Evolutionary conservation across 2,888 invertebrate genomes (phyloP), one percentile per base, ranked within the genome.

Genomic region (Habrosyne pyritoides): DNA sequence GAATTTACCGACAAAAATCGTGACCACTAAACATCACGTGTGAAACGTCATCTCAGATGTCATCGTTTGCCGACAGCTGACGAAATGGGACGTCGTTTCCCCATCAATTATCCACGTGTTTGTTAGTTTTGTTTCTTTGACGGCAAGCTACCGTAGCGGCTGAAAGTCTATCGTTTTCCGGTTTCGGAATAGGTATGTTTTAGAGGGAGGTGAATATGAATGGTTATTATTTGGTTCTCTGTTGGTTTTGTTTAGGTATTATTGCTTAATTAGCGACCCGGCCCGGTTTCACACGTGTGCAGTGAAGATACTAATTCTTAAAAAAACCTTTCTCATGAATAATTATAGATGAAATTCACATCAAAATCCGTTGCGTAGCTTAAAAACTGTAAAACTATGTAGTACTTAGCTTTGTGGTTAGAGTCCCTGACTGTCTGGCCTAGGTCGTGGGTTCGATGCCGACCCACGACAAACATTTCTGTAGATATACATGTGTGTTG

Each of bases 21-120:
- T 54, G 0, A 5, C 7, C 1, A 55, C 22, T 71, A 75, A 79
- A 75, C 4, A 0, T 2, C 52, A 30, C 50, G 57, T 56, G 62
- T 63, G 52, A 65, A 73, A 76, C 61, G 66, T 79, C 78, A 80
- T 80, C 79, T 79, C 73, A 71, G 62, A 76, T 79, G 77, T 80
- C 79, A 80, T 78, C 79, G 71, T 65, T 59, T 55, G 69, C 63
- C 58, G 77, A 75, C 80, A 77, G 76, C 79, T 77, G 80, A 79
- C 69, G 80, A 80, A 80, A 80, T 66, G 80, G 70, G 66, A 67
- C 70, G 80, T 80, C 80, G 76, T 66, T 75, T 73, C 79, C 79
- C 75, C 80, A 79, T 80, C 79, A 80, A 80, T 80, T 80, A 80
- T 66, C 67, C 68, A 69, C 69, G 67, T 69, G 55, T 56, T 52